Base-by-base conservation (phyloP, 2,797 vertebrate genomes). In the Acestrorhynchus altus region DNA sequence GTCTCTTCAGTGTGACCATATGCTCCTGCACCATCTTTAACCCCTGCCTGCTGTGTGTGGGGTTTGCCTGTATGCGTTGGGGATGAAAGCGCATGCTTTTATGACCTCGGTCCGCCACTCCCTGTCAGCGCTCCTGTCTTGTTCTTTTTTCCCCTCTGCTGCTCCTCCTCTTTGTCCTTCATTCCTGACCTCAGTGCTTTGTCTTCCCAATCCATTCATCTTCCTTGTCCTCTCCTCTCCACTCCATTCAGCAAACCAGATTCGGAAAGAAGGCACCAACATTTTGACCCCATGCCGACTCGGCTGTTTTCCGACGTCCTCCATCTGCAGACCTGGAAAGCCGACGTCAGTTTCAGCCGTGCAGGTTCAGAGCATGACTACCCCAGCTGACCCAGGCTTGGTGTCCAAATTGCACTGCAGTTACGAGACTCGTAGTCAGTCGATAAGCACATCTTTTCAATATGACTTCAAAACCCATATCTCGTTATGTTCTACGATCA, bases 51-150 rank as follows among this genome's bases (percentile, higher is more conserved):
- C 60, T 49, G 42, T 59, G 75, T 76, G 63, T 63, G 59, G 68
- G 69, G 64, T 81, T 69, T 83, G 75, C 71, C 71, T 76, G 76
- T 77, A 81, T 70, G 59, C 77, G 85, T 77, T 42, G 24, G 39
- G 68, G 81, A 83, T 80, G 78, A 83, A 84, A 84, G 74, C 56
- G 35, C 54, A 44, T 76, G 51, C 35, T 81, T n/a, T 78, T 81
- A 74, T 64, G 68, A 69, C 63, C 46, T 42, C 65, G 28, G 57
- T 68, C 49, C 72, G 31, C 78, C 81, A 66, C 61, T 63, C 71
- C 76, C 74, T 76, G 73, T 82, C 75, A 80, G 74, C 65, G 67
- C 46, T 72, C 61, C 77, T 42, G 56, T 70, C 73, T 49, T n/a
- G n/a, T n/a, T 71, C 76, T 70, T 24, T 61, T 16, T 15, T 28